phyloP scores from a whole-genome alignment of 2,888 invertebrate genomes.

The Ptychoptera albimana region DNA sequence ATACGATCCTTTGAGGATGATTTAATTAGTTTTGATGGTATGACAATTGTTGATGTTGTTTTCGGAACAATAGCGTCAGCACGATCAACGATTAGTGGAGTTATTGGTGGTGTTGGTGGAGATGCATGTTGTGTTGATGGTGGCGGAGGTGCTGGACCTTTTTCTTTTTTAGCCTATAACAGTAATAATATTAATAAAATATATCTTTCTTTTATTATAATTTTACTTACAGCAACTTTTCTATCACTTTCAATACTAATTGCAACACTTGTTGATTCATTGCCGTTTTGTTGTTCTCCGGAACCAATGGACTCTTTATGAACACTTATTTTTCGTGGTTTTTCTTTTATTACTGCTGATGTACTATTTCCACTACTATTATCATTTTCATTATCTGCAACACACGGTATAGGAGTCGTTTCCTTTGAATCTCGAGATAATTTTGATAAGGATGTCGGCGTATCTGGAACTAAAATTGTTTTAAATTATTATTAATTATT shows the following conservation, averaged over 20 bases:
- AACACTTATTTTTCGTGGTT: too few relatives aligned
- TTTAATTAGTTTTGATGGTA: not conserved
- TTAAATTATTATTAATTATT: not conserved
- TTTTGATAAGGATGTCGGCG: slow-evolving; percentile 27
- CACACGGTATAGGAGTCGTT: slow-evolving; percentile 21
- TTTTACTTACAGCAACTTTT: too few relatives aligned
- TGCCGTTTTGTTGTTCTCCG: too few relatives aligned
- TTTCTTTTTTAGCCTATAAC: slow-evolving; percentile 45
- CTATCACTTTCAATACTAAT: too few relatives aligned
- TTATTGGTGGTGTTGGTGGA: slow-evolving; percentile 5
- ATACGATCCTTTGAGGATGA: not conserved
- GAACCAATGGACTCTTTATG: too few relatives aligned
- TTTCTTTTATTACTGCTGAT: too few relatives aligned
- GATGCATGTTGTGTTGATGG: slow-evolving; percentile 21
- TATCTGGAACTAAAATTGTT: slow-evolving; percentile 26
- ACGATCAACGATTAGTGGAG: slow-evolving; percentile 14
- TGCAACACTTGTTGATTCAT: too few relatives aligned
- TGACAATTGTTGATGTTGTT: slow-evolving; percentile 3
- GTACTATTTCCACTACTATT: too few relatives aligned
- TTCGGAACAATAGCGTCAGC: not conserved
- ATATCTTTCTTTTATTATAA: too few relatives aligned
- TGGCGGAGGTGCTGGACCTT: slow-evolving; percentile 68
- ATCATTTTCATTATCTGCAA: slow-evolving; percentile 14
- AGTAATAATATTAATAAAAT: too few relatives aligned
- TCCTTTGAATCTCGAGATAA: slow-evolving; percentile 27